Conservation (phyloP, 2,888 invertebrate species). For the Luperina testacea region DNA sequence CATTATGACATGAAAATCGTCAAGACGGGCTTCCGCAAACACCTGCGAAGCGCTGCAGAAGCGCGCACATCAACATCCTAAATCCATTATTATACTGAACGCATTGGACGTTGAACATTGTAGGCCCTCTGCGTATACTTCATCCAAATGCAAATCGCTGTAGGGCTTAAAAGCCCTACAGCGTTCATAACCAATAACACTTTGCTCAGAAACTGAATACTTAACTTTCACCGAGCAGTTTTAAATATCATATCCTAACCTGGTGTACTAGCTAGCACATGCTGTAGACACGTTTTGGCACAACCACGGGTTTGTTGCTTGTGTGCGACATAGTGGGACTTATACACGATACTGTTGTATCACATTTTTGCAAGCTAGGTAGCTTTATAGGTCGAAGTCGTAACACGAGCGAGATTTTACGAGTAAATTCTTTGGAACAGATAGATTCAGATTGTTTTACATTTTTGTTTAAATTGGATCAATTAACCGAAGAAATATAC, state of each 20-base stretch:
- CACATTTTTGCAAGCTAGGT: constrained; percentile 35
- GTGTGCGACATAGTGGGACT: constrained; percentile 14
- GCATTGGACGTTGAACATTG: no score
- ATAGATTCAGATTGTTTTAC: not conserved
- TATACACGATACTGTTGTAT: constrained; percentile 5
- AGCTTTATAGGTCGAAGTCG: constrained; percentile 26
- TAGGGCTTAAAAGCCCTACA: not conserved
- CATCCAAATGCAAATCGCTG: not conserved
- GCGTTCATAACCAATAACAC: not conserved
- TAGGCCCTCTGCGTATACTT: not conserved
- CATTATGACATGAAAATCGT: not conserved
- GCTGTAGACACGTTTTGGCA: constrained; percentile 41
- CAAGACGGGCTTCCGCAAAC: not conserved
- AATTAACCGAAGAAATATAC: not conserved
- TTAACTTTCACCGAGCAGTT: constrained; percentile 6
- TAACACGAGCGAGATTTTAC: constrained; percentile 37
- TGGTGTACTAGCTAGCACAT: constrained; percentile 4
- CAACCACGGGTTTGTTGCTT: constrained; percentile 21
- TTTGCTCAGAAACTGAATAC: not conserved
- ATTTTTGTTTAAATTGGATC: no score
- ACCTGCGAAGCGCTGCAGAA: not conserved
- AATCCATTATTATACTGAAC: not conserved
- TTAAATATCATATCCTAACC: constrained; percentile 14
- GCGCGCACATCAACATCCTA: no score
- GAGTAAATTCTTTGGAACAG: constrained; percentile 5